phyloP scores from a whole-genome alignment of 2,888 invertebrate species.

The Archaeoteleia sp. region DNA sequence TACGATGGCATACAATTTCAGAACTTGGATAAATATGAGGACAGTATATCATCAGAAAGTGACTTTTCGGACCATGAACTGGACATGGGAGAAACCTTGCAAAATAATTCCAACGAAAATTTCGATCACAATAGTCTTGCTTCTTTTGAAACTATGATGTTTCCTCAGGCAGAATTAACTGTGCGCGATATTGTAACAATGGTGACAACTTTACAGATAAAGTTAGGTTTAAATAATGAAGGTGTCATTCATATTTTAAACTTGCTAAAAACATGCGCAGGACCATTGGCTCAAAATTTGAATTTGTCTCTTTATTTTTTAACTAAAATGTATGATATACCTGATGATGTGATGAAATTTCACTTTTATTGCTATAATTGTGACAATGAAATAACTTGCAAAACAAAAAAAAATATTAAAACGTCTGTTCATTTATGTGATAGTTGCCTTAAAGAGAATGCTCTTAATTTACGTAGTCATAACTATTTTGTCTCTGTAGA shows the following conservation, averaged over 20 bases:
- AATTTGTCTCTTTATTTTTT: conserved; percentile 6
- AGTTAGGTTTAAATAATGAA: conserved; percentile 5
- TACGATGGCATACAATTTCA: too few species aligned
- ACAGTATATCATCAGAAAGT: too few species aligned
- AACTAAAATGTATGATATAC: conserved; percentile 7
- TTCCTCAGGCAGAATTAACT: conserved; percentile 7
- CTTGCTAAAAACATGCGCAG: conserved; percentile 10
- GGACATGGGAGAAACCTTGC: too few species aligned
- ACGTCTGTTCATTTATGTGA: not conserved
- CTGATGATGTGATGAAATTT: not conserved
- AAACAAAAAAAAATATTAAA: not conserved
- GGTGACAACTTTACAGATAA: conserved; percentile 6
- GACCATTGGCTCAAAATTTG: conserved; percentile 5
- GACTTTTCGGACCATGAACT: too few species aligned
- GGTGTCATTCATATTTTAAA: not conserved
- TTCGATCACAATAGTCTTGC: too few species aligned
- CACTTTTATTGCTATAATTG: conserved; percentile 12
- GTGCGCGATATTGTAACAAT: conserved; percentile 12
- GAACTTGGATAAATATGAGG: too few species aligned
- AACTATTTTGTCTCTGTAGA: conserved; percentile 5
- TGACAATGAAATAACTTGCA: not conserved
- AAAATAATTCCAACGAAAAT: too few species aligned
- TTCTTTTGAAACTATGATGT: conserved; percentile 3
- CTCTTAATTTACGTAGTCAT: not conserved
- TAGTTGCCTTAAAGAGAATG: conserved; percentile 4